A percentile compares a stretch with the other conserved stretches of the same genome.
Conservation (phyloP, 2,797 vertebrate species). For the Sebastes iracundus region DNA sequence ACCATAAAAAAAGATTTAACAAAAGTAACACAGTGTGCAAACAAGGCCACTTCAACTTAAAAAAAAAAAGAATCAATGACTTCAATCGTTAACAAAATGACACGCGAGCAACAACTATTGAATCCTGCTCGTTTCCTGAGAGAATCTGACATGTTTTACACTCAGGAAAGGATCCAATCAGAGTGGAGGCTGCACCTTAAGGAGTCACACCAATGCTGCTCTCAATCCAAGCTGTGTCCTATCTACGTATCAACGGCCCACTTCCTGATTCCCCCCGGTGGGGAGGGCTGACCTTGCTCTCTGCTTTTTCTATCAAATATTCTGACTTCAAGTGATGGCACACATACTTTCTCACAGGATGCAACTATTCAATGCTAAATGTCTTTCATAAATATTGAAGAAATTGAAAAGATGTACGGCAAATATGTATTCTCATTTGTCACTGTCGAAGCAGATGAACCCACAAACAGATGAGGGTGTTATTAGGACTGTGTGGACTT, state of each 20-base stretch:
- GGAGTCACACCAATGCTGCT: constrained; percentile 12
- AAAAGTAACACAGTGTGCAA: background rate
- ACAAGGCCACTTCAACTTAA: background rate
- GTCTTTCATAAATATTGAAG: background rate
- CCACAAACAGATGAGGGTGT: background rate
- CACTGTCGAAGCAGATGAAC: background rate
- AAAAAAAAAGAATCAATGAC: background rate
- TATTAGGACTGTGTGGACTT: background rate
- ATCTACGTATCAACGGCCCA: constrained; percentile 35
- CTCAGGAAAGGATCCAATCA: background rate
- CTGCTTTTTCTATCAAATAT: background rate
- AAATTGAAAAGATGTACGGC: no score
- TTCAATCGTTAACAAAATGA: background rate
- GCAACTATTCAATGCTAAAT: background rate
- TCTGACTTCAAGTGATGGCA: background rate
- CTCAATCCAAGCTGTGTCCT: constrained; percentile 16
- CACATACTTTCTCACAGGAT: background rate
- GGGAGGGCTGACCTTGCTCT: constrained; percentile 19
- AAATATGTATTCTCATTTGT: background rate
- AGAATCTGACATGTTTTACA: background rate
- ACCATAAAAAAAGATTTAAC: background rate
- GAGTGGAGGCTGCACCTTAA: background rate
- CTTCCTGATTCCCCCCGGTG: constrained; percentile 16
- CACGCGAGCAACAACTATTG: background rate
- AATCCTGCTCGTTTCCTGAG: background rate